phyloP scores from a whole-genome alignment of 2,113 vertebrate species.

The Corynorhinus townsendii region DNA sequence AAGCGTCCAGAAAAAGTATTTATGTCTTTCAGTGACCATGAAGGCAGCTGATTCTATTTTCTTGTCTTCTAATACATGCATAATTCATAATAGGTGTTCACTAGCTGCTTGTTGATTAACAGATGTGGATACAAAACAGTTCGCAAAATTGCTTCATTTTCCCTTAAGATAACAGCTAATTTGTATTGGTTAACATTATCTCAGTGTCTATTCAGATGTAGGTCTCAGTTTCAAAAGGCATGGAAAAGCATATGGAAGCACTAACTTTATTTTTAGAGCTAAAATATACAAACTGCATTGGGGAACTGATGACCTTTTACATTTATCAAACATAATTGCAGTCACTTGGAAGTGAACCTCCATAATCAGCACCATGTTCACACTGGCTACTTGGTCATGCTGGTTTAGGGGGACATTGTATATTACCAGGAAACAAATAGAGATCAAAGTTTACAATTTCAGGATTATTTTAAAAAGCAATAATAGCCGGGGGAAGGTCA shows the following conservation, averaged over 20 bases:
- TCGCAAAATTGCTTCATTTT: background rate
- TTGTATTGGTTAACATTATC: background rate
- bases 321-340: background rate
- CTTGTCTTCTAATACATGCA: background rate
- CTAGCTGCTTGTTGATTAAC: background rate
- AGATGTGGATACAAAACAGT: background rate
- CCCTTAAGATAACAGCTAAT: rapidly evolving
- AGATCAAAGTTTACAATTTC: background rate
- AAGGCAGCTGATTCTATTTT: background rate
- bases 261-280: background rate
- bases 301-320: background rate
- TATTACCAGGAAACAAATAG: background rate
- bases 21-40: background rate
- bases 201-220: background rate
- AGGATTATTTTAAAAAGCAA: background rate
- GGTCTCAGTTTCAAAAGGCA: background rate
- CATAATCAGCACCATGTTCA: background rate
- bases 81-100: background rate
- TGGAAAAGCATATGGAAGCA: background rate
- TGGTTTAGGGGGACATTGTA: background rate
- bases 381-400: background rate
- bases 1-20: background rate
- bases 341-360: background rate
- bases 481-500: too few species aligned
- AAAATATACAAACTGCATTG: background rate